Conservation (phyloP, 2,797 vertebrate genomes). For the Avahi laniger region DNA sequence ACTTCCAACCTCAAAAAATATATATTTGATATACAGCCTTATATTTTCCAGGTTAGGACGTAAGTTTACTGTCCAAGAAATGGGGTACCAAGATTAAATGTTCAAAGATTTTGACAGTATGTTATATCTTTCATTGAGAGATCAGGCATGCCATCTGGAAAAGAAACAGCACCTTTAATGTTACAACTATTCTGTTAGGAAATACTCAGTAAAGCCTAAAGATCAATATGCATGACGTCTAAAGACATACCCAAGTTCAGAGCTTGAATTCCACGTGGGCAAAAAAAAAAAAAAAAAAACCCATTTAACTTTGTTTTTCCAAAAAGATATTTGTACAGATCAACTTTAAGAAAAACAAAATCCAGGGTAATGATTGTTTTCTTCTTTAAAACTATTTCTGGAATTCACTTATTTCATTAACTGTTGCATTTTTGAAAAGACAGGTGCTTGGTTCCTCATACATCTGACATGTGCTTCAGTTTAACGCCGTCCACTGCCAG, state of each 20-base stretch:
- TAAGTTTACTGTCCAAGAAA: neutral
- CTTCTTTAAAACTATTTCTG: conserved; percentile 14
- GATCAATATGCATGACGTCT: neutral
- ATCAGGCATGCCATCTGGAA: neutral
- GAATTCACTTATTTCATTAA: conserved; percentile 54
- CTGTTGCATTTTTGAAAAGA: conserved; percentile 8
- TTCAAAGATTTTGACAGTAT: neutral
- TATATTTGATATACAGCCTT: neutral
- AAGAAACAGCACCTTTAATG: neutral
- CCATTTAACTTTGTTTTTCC: conserved; percentile 51
- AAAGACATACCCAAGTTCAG: neutral
- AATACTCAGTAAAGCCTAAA: neutral
- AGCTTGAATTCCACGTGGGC: neutral
- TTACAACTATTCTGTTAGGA: neutral
- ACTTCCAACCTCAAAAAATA: neutral
- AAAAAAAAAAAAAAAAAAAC: neutral
- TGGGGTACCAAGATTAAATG: accelerated
- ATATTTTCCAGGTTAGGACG: neutral
- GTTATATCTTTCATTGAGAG: neutral
- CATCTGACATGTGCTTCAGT: neutral
- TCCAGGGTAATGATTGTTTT: neutral
- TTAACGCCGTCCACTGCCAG: neutral
- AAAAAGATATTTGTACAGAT: conserved; percentile 53
- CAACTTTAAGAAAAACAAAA: conserved; percentile 50
- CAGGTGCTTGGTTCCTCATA: conserved; percentile 31